Evolutionary conservation across 2,113 vertebrate genomes (phyloP), one percentile per base, ranked within the genome.

Genomic region (Apaloderma vittatum): DNA sequence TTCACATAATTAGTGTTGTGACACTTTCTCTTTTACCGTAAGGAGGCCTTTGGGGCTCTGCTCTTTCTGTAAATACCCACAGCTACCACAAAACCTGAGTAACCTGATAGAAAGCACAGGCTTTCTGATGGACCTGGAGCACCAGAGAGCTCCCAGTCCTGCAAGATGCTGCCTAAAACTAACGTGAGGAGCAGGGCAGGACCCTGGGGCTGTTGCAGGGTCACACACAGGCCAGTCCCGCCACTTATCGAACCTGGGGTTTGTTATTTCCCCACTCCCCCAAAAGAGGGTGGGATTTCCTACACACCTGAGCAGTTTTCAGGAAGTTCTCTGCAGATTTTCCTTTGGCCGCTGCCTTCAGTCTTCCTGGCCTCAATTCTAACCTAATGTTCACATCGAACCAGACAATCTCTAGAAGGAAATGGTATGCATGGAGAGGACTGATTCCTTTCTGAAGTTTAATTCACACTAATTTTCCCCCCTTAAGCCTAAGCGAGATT

Each of bases 11-110:
- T 67, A 88, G 67, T 78, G 95, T 58, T 86, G 88, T 55, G 66
- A 88, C 81, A 90, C 83, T 91, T 84, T 55, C 73, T 65, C 78
- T 68, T 75, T 27, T 72, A 29, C 57, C 73, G 72, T 67, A 89
- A 82, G 89, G 34, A 79, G 13, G 26, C n/a, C 86, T 96, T 88
- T 88, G 88, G 94, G 86, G 55, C 81, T 90, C 75, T 21, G 7
- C 43, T 40, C 48, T 75, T 65, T 76, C 84, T 83, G 34, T 73
- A 55, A 65, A 77, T 37, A 58, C 15, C 73, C 88, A 37, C 51
- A 90, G 80, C 84, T 52, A 83, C 77, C 57, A 80, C 58, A 65
- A 57, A 85, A 32, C 75, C 70, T 23, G 63, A 86, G 66, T 12
- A 20, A 62, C 49, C 6, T 58, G 24, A 5, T 1, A 24, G 84